Evolutionary conservation across 2,797 vertebrate genomes (phyloP), one percentile per base, ranked within the genome.

Genomic region (Euthynnus affinis): DNA sequence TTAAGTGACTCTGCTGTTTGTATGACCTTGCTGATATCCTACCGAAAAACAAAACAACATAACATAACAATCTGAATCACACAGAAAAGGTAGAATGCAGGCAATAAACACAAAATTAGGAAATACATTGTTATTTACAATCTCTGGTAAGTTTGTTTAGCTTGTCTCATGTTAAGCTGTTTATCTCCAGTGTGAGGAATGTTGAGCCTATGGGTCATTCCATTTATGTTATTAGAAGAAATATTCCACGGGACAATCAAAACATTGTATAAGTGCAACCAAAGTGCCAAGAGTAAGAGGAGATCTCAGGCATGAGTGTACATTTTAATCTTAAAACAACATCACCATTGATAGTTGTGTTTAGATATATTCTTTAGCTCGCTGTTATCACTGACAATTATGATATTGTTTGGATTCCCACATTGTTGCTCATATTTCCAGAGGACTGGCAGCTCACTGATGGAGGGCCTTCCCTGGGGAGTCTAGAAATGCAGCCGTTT

Each of bases 261-360:
- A 92, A 90, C 87, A 88, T 55, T 68, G 82, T 62, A 10, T 9
- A 70, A 82, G 86, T 71, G 70, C 80, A 88, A 81, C 72, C 78
- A 78, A 80, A 79, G 76, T 69, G 81, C 69, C 51, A 76, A 59
- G 83, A 68, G 79, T 68, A 74, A n/a, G 75, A 78, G 64, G 78
- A 78, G 73, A 83, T 86, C 77, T 66, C 70, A 64, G 63, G 48
- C 85, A 57, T 59, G 79, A 81, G 70, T 58, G 66, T 60, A 74
- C 82, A 82, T 82, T 74, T 83, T 83, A 82, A 88, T 91, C 89
- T 89, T 86, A 83, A 77, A 87, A 87, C 83, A 91, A 86, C 85
- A 88, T 69, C 25, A 56, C 51, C 72, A 53, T 59, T 70, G 74
- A 37, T 77, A 72, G 74, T 69, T 5, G 0, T 78, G 83, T 76